Conservation (phyloP, 2,888 invertebrate species). For the Bombylius discolor region DNA sequence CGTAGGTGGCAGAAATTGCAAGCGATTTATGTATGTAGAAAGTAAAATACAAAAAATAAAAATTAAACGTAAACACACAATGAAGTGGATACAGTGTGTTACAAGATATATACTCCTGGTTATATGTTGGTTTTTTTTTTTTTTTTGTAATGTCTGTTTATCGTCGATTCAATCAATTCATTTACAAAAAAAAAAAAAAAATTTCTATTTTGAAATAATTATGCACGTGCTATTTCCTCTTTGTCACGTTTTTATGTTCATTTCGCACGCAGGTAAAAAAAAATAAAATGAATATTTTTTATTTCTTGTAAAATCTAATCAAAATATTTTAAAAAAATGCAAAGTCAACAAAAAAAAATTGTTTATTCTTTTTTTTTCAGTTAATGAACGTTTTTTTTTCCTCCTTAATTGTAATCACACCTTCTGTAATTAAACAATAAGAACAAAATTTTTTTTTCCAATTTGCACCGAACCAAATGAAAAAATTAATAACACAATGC, state of each 20-base stretch:
- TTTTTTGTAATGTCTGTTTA: too few species aligned
- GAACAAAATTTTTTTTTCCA: background rate
- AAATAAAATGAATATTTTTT: background rate
- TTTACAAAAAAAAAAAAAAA: conserved; percentile 10
- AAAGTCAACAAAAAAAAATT: background rate
- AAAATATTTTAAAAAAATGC: background rate
- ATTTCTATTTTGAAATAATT: background rate
- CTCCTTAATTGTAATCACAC: background rate
- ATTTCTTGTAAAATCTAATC: too few species aligned
- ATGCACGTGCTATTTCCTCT: background rate
- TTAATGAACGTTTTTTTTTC: background rate
- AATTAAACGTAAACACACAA: too few species aligned
- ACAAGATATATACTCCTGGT: too few species aligned
- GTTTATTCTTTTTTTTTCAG: background rate
- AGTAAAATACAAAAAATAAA: too few species aligned
- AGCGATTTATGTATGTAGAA: too few species aligned
- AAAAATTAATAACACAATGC: background rate
- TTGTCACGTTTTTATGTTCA: background rate
- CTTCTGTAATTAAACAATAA: background rate
- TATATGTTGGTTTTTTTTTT: too few species aligned
- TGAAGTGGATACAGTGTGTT: too few species aligned
- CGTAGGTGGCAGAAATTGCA: too few species aligned
- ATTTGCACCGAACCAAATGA: background rate
- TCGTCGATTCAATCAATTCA: too few species aligned
- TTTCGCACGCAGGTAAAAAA: background rate